phyloP scores from a whole-genome alignment of 2,888 invertebrate genomes.

The Orchesellides sinensis region DNA sequence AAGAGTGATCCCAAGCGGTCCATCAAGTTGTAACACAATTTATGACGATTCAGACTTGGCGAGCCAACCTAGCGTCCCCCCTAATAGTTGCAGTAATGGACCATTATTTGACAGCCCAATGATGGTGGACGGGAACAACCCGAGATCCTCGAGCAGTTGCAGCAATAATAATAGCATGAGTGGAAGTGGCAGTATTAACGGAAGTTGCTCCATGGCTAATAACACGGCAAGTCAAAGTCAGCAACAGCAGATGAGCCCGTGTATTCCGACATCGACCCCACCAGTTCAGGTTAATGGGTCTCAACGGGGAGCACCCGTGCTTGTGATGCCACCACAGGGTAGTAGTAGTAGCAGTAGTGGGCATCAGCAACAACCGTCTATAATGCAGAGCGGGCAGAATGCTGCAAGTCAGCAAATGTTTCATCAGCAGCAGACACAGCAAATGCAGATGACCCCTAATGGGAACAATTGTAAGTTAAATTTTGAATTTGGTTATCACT shows the following conservation, averaged over 20 bases:
- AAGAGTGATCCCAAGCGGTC: slow-evolving; percentile 74
- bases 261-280: slow-evolving; percentile 21
- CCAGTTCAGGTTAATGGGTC: slow-evolving; percentile 6
- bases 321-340: slow-evolving; percentile 62
- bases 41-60: slow-evolving; percentile 73
- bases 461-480: background rate
- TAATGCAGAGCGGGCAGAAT: slow-evolving; percentile 11
- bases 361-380: slow-evolving; percentile 31
- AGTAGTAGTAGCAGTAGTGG: slow-evolving; percentile 29
- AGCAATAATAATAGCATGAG: slow-evolving; percentile 52
- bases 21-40: slow-evolving; percentile 74
- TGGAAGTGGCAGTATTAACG: slow-evolving; percentile 9
- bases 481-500: too few relatives aligned
- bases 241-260: slow-evolving; percentile 59
- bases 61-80: slow-evolving; percentile 73
- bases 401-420: slow-evolving; percentile 19
- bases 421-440: slow-evolving; percentile 50
- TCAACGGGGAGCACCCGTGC: slow-evolving; percentile 29
- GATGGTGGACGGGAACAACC: slow-evolving; percentile 61
- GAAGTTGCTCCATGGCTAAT: slow-evolving; percentile 19
- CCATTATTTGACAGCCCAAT: slow-evolving; percentile 50
- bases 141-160: slow-evolving; percentile 72
- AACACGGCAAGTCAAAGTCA: slow-evolving; percentile 34
- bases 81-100: slow-evolving; percentile 58
- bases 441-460: slow-evolving; percentile 23